phyloP scores from a whole-genome alignment of 2,113 vertebrate species.

The Salvelinus fontinalis region DNA sequence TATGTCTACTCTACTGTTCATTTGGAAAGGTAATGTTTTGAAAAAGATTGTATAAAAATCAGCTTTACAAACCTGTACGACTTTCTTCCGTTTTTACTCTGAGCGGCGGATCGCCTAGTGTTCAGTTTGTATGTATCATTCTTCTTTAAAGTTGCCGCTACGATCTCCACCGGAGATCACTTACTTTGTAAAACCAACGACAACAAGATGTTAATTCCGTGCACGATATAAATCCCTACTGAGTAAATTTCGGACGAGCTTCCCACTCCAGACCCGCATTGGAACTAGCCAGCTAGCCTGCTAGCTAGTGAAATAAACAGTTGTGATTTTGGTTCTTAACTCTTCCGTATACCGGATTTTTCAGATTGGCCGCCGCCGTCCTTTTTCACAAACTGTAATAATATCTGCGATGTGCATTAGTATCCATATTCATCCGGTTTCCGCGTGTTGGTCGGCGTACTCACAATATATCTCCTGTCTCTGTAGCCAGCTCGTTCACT shows the following conservation, averaged over 20 bases:
- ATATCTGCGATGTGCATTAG: constrained; percentile 6
- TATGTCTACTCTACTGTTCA: not conserved
- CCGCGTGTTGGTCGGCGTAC: constrained; percentile 19
- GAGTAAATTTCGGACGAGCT: constrained; percentile 56
- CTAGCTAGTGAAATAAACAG: constrained; percentile 73
- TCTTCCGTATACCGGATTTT: constrained; percentile 58
- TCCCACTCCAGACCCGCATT: constrained; percentile 47
- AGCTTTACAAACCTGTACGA: constrained; percentile 70
- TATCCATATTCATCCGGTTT: constrained; percentile 36
- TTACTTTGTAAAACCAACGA: constrained; percentile 19
- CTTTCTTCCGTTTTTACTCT: constrained; percentile 65
- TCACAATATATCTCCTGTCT: constrained; percentile 29
- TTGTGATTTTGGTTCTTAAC: constrained; percentile 68
- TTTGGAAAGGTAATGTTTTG: not conserved
- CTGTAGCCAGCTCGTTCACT: constrained; percentile 44
- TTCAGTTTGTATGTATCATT: not conserved
- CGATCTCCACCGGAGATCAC: constrained; percentile 64
- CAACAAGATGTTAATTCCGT: constrained; percentile 7
- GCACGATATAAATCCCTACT: constrained; percentile 42
- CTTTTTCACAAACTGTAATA: constrained; percentile 35
- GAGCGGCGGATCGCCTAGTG: constrained; percentile 1
- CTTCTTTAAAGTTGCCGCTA: constrained; percentile 38
- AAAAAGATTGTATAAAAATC: constrained; percentile 14
- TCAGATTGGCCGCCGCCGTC: constrained; percentile 42
- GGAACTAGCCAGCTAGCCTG: constrained; percentile 71